A percentile compares a stretch with the other conserved stretches of the same genome.
Evolutionary conservation across 2,888 invertebrate genomes (phyloP).

Genomic region (Psylliodes chrysocephalus): DNA sequence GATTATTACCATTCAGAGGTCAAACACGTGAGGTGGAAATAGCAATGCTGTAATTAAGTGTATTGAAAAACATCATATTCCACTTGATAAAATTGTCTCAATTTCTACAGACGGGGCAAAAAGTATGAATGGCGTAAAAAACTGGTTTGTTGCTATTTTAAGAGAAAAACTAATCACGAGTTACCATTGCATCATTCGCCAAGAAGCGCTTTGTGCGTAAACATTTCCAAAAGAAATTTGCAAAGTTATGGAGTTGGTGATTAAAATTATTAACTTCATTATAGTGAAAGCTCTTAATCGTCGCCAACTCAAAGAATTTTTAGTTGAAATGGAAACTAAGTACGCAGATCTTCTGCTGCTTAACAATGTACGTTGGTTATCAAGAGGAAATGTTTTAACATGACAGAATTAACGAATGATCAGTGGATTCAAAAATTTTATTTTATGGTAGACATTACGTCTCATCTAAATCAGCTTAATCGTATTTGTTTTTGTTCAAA

Average conservation of each 20-base stretch:
- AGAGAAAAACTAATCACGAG: background rate
- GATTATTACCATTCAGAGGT: slow-evolving; percentile 33
- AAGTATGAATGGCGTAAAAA: slow-evolving; percentile 30
- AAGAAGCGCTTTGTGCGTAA: slow-evolving; percentile 11
- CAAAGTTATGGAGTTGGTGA: slow-evolving; percentile 18
- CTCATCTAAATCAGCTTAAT: background rate
- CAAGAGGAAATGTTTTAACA: slow-evolving; percentile 40
- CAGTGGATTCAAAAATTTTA: slow-evolving; percentile 53
- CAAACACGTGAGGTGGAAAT: slow-evolving; percentile 9
- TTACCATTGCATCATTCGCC: background rate
- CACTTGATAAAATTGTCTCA: slow-evolving; percentile 7
- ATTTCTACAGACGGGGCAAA: slow-evolving; percentile 28
- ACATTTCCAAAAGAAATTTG: slow-evolving; percentile 25
- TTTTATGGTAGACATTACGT: slow-evolving; percentile 39
- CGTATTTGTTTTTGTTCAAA: too few relatives aligned
- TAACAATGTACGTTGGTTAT: slow-evolving; percentile 7
- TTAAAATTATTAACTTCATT: slow-evolving; percentile 12
- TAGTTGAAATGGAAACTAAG: background rate
- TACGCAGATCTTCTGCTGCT: slow-evolving; percentile 30
- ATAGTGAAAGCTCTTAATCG: slow-evolving; percentile 42
- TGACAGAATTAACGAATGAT: slow-evolving; percentile 48
- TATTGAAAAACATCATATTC: slow-evolving; percentile 29
- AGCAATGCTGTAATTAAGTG: slow-evolving; percentile 16
- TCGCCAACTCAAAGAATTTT: slow-evolving; percentile 37
- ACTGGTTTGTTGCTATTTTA: slow-evolving; percentile 20